Base-by-base conservation (phyloP, 1,140 invertebrate genomes). In the Drosophila sucinea region DNA sequence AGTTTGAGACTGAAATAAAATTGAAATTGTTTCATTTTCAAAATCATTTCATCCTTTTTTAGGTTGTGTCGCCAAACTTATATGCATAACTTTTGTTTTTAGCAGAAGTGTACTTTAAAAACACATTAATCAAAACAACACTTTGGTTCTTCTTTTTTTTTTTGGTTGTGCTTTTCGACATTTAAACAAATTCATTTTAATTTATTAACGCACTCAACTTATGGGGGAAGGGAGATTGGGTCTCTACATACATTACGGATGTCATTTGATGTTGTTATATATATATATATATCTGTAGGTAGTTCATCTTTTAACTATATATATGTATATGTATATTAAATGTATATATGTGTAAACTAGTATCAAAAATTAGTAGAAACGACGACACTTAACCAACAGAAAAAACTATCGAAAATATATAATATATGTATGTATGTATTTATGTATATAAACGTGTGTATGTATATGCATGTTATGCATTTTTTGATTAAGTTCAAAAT, bases 301-400 rank as follows among this genome's bases (percentile, higher is more conserved):
- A 65, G 67, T 70, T 56, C 7, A 1, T 32, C 32, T 56, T 30
- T 56, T 27, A 2, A 70, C 70, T 51, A 27, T 74, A 79, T 81
- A 68, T 70, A 75, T 73, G 67, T 72, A 87, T 69, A 67, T 80
- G 38, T 77, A 65, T 58, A 51, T 10, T 51, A 51, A 51, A 81
- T 81, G 79, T 77, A 67, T 72, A 55, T 73, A 81, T 87, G 68
- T 85, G 85, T 89, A 90, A 89, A 89, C 81, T 90, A 90, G 85
- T 90, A 89, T 87, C 84, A 87, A 87, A 85, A 87, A 87, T 87
- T 87, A 87, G 83, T 87, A 87, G 73, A 87, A 83, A 83, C 83
- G 80, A 87, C 80, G 80, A 87, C 80, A 83, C 83, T 87, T 89
- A 87, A 83, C 76, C 76, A 87, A 86, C 54, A 33, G 66, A 87